Base-by-base conservation (phyloP, 64 coral and sea anemone genomes). In the Porites lutea region DNA sequence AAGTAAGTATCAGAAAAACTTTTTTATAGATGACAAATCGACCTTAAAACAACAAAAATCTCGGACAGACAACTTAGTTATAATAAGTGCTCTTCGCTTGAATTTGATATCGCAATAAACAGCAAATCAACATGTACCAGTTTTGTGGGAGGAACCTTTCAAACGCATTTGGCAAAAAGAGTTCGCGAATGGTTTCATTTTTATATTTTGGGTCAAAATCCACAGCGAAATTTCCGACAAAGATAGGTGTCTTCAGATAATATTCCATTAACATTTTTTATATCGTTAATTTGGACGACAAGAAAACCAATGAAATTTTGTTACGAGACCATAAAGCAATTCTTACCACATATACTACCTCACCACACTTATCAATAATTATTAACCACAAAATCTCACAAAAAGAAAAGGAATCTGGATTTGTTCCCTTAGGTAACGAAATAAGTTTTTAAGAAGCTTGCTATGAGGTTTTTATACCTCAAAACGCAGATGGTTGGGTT, bases 131-230 rank as follows among this genome's bases (percentile, higher is more conserved):
- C 49, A 55, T 78, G 75, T 55, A 78, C 75, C 75, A 55, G 75
- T 50, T 78, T 57, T 55, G 75, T 78, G 52, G 75, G 75, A 53
- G 75, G 49, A 78, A 47, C 75, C 75, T 20, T 58, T 19, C 19
- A 53, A 12, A 78, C 18, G 9, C 5, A 22, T 1, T 58, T 58
- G 54, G 50, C 54, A 54, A 10, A 55, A 50, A 19, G 19, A 55
- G 19, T 55, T 55, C 2, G n/a, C 54, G 48, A 20, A 14, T 53
- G 9, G 14, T n/a, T 55, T 13, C 7, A 58, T 23, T 8, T 2
- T 37, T 16, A n/a, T n/a, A 75, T 18, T 14, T 16, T 51, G 4
- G 18, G 9, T 6, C 43, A 52, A 51, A 51, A 18, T 50, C 47
- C 4, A 6, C 19, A 6, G 49, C 2, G 19, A 49, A 51, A 50